Base-by-base conservation (phyloP, 2,113 vertebrate genomes). In the Porphyrio hochstetteri region DNA sequence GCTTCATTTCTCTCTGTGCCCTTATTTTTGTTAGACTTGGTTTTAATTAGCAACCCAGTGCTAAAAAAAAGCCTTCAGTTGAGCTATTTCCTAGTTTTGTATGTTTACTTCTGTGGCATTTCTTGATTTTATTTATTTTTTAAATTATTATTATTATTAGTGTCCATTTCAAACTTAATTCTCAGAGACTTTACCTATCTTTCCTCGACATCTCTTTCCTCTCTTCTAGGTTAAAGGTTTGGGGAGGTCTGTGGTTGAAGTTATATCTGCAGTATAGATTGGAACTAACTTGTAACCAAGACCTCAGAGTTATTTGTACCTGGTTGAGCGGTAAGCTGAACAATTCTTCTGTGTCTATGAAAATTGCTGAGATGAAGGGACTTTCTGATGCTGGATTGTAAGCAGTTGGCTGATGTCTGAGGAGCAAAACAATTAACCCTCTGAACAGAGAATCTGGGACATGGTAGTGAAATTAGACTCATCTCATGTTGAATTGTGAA, bases 181-280 rank as follows among this genome's bases (percentile, higher is more conserved):
- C 74, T 69, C 33, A 84, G 92, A 93, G 78, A 29, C 93, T 94
- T 96, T 92, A 52, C 88, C 80, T 92, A 48, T 93, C 95, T 95
- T 94, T 96, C 96, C 90, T 96, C 60, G 75, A 72, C 92, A 74
- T 96, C 85, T 96, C 94, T 96, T 88, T 96, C 94, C 95, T 95
- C 92, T 96, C 92, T 96, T 93, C 96, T 96, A 96, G 92, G 94
- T 96, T 91, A 97, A 96, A 96, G 92, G 81, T 95, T 97, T 93
- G 82, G 95, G 93, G 92, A 96, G 94, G 94, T 97, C 95, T 96
- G 85, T 97, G 94, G 95, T 96, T 97, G 95, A 96, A 96, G 93
- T 96, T 95, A 88, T 90, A 90, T 63, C 96, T 93, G 7, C 90
- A 94, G 78, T 93, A 52, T 94, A 96, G 82, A 59, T 96, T 95